phyloP scores from a whole-genome alignment of 2,113 vertebrate species.

The Zosterops hypoxanthus region DNA sequence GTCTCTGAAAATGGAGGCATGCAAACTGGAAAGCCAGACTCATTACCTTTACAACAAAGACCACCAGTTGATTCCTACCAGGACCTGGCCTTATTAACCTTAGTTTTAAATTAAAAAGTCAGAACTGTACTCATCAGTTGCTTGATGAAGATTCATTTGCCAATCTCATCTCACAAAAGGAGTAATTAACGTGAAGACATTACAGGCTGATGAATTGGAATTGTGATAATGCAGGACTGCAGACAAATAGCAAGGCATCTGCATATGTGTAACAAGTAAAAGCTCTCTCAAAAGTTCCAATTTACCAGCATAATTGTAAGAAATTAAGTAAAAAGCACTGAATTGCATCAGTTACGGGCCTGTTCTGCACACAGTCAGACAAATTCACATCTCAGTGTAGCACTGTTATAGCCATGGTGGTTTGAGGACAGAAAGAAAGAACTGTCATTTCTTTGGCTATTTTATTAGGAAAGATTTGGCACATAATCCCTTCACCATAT shows the following conservation, averaged over 20 bases:
- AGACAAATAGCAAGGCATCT: not conserved
- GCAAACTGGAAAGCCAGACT: slow-evolving; percentile 22
- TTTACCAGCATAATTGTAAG: slow-evolving; percentile 1
- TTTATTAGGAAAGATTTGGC: not conserved
- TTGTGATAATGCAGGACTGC: not conserved
- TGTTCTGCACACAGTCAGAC: not conserved
- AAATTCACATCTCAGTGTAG: not conserved
- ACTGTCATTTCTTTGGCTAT: not conserved
- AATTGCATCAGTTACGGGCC: not conserved
- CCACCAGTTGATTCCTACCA: slow-evolving; percentile 47
- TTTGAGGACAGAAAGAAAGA: not conserved
- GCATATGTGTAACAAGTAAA: not conserved
- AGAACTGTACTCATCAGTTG: slow-evolving; percentile 64
- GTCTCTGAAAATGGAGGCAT: not conserved
- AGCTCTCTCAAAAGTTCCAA: slow-evolving; percentile 22
- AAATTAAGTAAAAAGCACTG: not conserved
- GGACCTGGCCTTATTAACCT: slow-evolving; percentile 63
- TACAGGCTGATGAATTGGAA: not conserved
- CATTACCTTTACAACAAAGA: slow-evolving; percentile 31
- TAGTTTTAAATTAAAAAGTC: slow-evolving; percentile 63
- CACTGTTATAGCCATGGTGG: not conserved
- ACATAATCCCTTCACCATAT: not conserved
- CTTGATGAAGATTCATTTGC: slow-evolving; percentile 68
- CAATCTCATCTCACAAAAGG: slow-evolving; percentile 51
- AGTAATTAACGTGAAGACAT: slow-evolving; percentile 34